Evolutionary conservation across 2,113 vertebrate genomes (phyloP), one percentile per base, ranked within the genome.

Genomic region (Polypterus bichir): DNA sequence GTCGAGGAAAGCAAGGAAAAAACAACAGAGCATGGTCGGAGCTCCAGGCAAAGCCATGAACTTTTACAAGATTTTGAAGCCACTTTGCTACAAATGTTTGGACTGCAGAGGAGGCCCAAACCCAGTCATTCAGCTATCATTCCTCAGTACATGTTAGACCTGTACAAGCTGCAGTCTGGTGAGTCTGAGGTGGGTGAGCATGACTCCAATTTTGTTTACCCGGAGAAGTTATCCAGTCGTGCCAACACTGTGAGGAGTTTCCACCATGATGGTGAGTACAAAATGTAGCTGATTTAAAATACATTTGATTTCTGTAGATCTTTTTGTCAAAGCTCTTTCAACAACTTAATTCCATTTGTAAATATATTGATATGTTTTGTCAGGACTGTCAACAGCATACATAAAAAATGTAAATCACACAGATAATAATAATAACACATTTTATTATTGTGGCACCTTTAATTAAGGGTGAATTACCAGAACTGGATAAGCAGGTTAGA

Each of bases 211-310:
- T 87, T 97, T 59, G 90, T 92, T 72, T 98, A 97, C 71, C 96
- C 96, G 0, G 96, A 98, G 82, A 88, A 89, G 69, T 92, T 91
- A 1, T 85, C 96, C 69, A 98, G 94, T 77, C 87, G 90, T 59
- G 94, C 96, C 66, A 98, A 99, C 87, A 98, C 96, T 60, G 94
- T 98, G 80, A 96, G 96, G 79, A 93, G 92, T 59, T 99, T 99
- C 81, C 93, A 98, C 75, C 96, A 99, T 76, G 94, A 98, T 91
- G 96, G 96, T 99, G 79, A 75, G 27, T 27, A 2, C 27, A 27
- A 27, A 27, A 27, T 27, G 27, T 27, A 27, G 27, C 2, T 27
- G 27, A 27, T 27, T 27, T 27, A 27, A 27, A 27, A 27, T 27
- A 27, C 27, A 27, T 27, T 27, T 27, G 27, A 27, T 27, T 27